phyloP scores from a whole-genome alignment of 30 jellyfish, hydroid and myxozoan species.

The Hydractinia echinata region DNA sequence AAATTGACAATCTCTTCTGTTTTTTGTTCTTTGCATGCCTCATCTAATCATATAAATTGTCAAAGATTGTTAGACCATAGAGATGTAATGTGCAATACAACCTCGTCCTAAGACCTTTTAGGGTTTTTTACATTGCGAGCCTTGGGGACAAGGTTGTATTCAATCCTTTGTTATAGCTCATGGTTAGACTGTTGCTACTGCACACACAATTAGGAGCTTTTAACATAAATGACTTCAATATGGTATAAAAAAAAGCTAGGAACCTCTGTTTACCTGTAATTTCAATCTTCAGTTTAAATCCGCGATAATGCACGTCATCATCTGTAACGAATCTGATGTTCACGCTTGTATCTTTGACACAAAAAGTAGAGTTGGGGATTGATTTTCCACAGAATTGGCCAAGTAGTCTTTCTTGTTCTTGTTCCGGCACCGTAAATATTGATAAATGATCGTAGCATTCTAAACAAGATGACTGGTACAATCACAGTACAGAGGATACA shows the following conservation, averaged over 20 bases:
- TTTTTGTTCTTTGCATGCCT: slow-evolving; percentile 1
- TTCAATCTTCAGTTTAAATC: neutral
- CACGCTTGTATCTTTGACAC: neutral
- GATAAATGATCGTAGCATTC: slow-evolving; percentile 25
- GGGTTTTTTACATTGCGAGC: no score
- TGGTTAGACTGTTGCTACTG: no score
- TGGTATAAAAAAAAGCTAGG: neutral
- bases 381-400: slow-evolving; percentile 17
- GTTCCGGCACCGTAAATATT: slow-evolving; percentile 6
- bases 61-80: no score
- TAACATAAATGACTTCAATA: neutral
- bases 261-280: slow-evolving; percentile 12
- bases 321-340: slow-evolving; percentile 14
- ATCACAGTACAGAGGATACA: neutral
- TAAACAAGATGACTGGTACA: neutral
- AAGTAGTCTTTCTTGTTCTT: neutral
- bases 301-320: neutral
- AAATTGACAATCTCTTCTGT: neutral
- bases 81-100: no score
- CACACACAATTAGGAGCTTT: no score
- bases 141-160: no score
- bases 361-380: neutral
- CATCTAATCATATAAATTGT: neutral
- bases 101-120: no score
- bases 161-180: no score